phyloP scores from a whole-genome alignment of 2,113 vertebrate species.

The Cygnus buccinator region DNA sequence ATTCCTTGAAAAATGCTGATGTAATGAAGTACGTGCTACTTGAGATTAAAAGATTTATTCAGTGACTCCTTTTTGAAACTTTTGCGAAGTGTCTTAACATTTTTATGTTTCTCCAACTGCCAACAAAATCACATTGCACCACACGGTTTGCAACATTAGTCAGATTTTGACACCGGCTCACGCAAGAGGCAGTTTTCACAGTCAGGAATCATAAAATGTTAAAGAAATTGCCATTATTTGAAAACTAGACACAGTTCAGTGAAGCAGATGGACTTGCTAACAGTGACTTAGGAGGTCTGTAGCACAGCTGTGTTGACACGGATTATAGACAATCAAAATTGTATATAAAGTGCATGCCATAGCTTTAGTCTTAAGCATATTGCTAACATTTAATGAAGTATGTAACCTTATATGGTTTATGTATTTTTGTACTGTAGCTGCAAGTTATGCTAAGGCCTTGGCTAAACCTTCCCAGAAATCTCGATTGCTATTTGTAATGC shows the following conservation, averaged over 20 bases:
- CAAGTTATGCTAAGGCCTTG: conserved; percentile 48
- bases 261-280: conserved; percentile 62
- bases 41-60: conserved; percentile 68
- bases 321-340: conserved; percentile 75
- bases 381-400: conserved; percentile 73
- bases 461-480: conserved; percentile 57
- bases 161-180: conserved; percentile 69
- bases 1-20: conserved; percentile 73
- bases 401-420: conserved; percentile 72
- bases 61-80: conserved; percentile 55
- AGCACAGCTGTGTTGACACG: conserved; percentile 67
- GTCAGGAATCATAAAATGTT: conserved; percentile 58
- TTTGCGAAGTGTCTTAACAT: conserved; percentile 48
- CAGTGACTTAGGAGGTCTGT: conserved; percentile 68
- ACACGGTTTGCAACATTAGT: conserved; percentile 70
- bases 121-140: conserved; percentile 69
- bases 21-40: conserved; percentile 69
- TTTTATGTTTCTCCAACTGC: conserved; percentile 65
- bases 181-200: conserved; percentile 60
- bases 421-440: conserved; percentile 60
- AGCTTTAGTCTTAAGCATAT: conserved; percentile 68
- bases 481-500: conserved; percentile 39
- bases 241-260: conserved; percentile 32
- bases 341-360: conserved; percentile 71
- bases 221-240: conserved; percentile 60